A percentile compares a stretch with the other conserved stretches of the same genome.
phyloP scores from a whole-genome alignment of 2,113 vertebrate genomes.

The Montifringilla adamsi region DNA sequence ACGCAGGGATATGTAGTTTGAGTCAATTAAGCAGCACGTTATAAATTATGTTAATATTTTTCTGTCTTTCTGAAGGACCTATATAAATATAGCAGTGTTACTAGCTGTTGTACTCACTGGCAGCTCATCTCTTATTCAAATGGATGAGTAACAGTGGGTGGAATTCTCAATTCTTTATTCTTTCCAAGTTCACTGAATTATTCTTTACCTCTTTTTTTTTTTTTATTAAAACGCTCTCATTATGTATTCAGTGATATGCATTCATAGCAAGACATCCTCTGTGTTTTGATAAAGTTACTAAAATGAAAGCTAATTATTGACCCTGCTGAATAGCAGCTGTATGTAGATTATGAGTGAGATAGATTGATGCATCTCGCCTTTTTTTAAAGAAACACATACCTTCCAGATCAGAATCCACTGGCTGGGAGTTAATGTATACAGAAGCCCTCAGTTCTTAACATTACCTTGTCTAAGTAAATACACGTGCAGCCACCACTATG shows the following conservation, averaged over 20 bases:
- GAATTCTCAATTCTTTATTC: not conserved
- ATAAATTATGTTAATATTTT: not conserved
- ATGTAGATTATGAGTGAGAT: not conserved
- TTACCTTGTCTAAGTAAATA: not conserved
- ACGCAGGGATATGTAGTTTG: not conserved
- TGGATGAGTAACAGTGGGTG: not conserved
- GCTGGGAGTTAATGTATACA: not conserved
- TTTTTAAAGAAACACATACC: not conserved
- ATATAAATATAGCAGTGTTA: not conserved
- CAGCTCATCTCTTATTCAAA: not conserved
- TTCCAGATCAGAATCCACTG: not conserved
- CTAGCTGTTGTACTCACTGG: not conserved
- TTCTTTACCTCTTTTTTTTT: not conserved
- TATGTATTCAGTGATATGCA: not conserved
- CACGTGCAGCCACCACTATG: not conserved
- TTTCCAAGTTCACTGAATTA: not conserved
- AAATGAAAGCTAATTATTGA: not conserved
- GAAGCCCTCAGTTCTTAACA: not conserved
- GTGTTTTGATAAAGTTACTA: not conserved
- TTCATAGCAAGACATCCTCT: not conserved
- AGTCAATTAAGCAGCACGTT: not conserved
- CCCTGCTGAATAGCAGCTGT: not conserved
- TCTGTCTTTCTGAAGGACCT: not conserved
- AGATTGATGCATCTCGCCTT: not conserved
- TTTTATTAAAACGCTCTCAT: not conserved